Percentiles rank a stretch among this genome's conserved stretches.
Conservation (phyloP, 2,888 invertebrate species). For the Pseudococcus longispinus region DNA sequence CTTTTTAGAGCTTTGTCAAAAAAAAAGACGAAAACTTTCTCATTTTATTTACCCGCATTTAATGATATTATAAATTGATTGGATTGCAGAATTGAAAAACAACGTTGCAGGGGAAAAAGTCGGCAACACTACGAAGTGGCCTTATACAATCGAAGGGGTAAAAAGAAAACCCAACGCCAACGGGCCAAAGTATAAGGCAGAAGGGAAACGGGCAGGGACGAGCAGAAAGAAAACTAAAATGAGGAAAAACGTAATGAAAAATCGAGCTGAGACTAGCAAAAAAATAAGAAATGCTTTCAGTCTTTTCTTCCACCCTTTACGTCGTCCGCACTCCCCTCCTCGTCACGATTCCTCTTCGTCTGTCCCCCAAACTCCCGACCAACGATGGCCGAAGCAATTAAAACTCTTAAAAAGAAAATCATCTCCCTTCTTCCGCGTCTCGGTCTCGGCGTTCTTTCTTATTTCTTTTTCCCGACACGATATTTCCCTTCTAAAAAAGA, state of each 20-base stretch:
- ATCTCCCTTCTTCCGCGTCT: constrained; percentile 59
- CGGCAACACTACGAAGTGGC: background rate
- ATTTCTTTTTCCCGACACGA: constrained; percentile 53
- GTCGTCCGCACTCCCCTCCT: background rate
- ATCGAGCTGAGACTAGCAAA: constrained; percentile 56
- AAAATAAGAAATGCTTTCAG: constrained; percentile 58
- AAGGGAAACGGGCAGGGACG: background rate
- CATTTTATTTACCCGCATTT: constrained; percentile 49
- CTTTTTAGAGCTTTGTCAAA: background rate
- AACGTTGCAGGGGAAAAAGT: background rate
- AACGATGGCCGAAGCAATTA: constrained; percentile 62
- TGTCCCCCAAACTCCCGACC: constrained; percentile 58
- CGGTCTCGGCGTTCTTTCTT: constrained; percentile 10
- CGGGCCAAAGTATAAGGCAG: background rate
- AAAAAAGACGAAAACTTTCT: background rate
- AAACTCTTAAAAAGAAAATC: constrained; percentile 62
- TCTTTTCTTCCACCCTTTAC: constrained; percentile 52
- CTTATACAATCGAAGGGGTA: constrained; percentile 22
- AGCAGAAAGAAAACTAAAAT: constrained; percentile 36
- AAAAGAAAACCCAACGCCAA: constrained; percentile 8
- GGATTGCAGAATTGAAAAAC: constrained; percentile 43
- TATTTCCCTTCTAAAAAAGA: constrained; percentile 53
- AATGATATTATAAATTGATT: constrained; percentile 52
- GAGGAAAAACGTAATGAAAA: constrained; percentile 54
- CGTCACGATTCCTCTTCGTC: background rate